Evolutionary conservation across 1,140 invertebrate species (phyloP).

Genomic region (Oedothorax gibbosus): DNA sequence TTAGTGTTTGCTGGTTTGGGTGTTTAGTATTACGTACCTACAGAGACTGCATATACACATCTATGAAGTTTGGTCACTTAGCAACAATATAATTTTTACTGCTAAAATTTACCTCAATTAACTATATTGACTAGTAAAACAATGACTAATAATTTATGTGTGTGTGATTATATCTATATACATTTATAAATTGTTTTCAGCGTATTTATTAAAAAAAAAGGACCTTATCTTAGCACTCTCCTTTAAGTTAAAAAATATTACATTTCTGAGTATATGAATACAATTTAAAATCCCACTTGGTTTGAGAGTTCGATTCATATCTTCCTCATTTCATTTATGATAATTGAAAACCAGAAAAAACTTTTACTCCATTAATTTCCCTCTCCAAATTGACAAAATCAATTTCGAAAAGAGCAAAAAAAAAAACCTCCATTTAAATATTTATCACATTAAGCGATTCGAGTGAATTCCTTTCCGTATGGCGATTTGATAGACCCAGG

Average conservation of each 20-base stretch:
- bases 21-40: no score
- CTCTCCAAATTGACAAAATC: neutral
- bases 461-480: neutral
- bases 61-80: no score
- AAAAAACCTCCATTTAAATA: slow-evolving; percentile 1
- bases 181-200: neutral
- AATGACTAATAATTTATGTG: no score
- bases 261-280: no score
- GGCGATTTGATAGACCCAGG: neutral
- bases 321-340: neutral
- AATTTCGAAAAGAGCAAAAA: neutral
- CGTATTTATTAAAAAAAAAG: slow-evolving; percentile 13
- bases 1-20: no score
- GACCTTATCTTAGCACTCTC: neutral
- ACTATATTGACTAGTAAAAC: no score
- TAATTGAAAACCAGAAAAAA: slow-evolving; percentile 12
- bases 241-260: neutral
- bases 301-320: no score
- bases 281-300: no score
- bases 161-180: no score
- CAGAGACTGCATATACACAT: no score
- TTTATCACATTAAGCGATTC: neutral
- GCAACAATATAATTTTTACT: no score
- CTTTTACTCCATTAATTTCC: neutral
- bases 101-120: no score